Percentiles rank a stretch among this genome's conserved stretches.
phyloP scores from a whole-genome alignment of 2,797 vertebrate species.

The Sebastes steindachneri region DNA sequence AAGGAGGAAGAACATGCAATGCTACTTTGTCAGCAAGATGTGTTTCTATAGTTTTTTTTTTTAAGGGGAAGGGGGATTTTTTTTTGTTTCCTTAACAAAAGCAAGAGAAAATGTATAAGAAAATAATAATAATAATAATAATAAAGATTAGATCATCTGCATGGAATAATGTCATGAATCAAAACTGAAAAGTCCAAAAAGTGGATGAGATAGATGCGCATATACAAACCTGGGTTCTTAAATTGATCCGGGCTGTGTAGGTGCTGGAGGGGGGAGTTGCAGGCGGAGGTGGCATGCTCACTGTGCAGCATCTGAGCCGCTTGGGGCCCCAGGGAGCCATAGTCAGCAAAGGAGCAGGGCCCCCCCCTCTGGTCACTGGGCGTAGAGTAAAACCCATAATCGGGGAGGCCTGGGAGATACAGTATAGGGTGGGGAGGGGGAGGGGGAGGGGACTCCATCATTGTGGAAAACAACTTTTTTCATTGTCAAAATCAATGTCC shows the following conservation, averaged over 20 bases:
- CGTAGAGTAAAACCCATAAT: slow-evolving; percentile 92
- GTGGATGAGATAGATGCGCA: slow-evolving; percentile 79
- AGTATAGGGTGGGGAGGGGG: slow-evolving; percentile 80
- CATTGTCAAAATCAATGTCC: slow-evolving; percentile 78
- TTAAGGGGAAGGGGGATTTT: neutral
- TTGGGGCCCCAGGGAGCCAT: slow-evolving; percentile 90
- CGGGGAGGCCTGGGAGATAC: slow-evolving; percentile 88
- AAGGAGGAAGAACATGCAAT: slow-evolving; percentile 77
- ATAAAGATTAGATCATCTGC: slow-evolving; percentile 56
- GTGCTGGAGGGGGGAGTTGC: slow-evolving; percentile 87
- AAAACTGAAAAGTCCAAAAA: slow-evolving; percentile 72
- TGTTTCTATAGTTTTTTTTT: neutral
- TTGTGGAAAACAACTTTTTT: slow-evolving; percentile 81
- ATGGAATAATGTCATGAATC: slow-evolving; percentile 74
- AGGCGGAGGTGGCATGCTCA: slow-evolving; percentile 90
- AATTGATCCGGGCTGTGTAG: slow-evolving; percentile 89
- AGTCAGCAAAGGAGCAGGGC: slow-evolving; percentile 91
- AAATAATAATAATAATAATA: slow-evolving; percentile 5
- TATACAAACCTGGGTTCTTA: slow-evolving; percentile 91
- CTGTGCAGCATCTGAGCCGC: slow-evolving; percentile 91
- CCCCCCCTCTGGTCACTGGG: slow-evolving; percentile 90
- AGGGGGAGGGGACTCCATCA: slow-evolving; percentile 82
- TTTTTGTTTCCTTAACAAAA: slow-evolving; percentile 54
- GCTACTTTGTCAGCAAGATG: slow-evolving; percentile 64
- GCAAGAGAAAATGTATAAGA: slow-evolving; percentile 34